Evolutionary conservation across 2,113 vertebrate species (phyloP).

Genomic region (Anolis sagrei): DNA sequence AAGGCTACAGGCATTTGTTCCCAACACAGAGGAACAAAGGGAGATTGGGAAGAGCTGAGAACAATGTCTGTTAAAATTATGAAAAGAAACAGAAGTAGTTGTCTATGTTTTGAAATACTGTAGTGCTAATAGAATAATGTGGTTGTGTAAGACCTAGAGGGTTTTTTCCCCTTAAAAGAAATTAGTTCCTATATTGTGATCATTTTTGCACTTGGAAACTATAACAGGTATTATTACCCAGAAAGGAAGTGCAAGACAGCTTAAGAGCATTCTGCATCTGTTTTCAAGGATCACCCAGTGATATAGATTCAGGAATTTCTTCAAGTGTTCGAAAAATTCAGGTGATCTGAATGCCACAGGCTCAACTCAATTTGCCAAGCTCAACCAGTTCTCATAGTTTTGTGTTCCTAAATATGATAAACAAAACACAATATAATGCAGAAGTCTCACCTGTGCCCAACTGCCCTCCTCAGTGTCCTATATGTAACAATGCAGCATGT

Average conservation of each 20-base stretch:
- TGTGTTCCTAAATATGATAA: accelerated
- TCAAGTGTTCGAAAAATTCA: not conserved
- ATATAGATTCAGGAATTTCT: not conserved
- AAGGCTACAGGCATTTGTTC: not conserved
- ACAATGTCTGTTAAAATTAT: not conserved
- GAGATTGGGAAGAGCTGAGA: not conserved
- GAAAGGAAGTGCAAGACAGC: not conserved
- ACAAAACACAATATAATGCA: accelerated
- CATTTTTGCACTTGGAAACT: not conserved
- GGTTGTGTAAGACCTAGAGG: not conserved
- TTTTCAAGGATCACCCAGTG: not conserved
- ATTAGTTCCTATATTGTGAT: not conserved
- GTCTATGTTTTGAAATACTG: not conserved
- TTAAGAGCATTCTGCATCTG: conserved; percentile 5
- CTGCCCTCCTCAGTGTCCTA: conserved; percentile 97
- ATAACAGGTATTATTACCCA: not conserved
- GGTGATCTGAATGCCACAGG: not conserved
- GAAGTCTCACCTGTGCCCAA: conserved; percentile 96
- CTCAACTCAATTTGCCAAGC: not conserved
- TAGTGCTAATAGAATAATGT: not conserved
- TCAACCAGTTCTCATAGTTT: not conserved
- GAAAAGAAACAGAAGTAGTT: not conserved
- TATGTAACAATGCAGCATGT: conserved; percentile 79
- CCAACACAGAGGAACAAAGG: not conserved
- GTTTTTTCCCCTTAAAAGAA: not conserved